A percentile compares a stretch with the other conserved stretches of the same genome.
These are phyloP conservation scores for Neomicropteryx cornuta DNA, from an alignment of 1,140 invertebrate species.

Conservation along the genomic window DNA sequence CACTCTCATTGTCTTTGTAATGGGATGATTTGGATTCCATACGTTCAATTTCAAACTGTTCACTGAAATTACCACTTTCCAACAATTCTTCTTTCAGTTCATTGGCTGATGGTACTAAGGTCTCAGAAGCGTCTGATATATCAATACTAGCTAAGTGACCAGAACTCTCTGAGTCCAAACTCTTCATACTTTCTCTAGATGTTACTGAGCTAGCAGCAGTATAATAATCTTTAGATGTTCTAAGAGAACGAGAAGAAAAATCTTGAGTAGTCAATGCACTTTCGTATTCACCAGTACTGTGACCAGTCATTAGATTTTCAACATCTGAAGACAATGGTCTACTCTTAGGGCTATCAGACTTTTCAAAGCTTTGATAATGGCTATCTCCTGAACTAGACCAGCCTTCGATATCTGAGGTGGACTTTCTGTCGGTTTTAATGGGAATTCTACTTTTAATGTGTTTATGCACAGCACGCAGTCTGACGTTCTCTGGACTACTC, in stretches of 20 bases:
- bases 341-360: conserved; percentile 57
- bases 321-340: conserved; percentile 79
- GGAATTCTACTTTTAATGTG: conserved; percentile 40
- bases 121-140: conserved; percentile 82
- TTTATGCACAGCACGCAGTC: conserved; percentile 35
- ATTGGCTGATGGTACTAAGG: conserved; percentile 68
- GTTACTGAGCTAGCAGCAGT: conserved; percentile 74
- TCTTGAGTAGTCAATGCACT: conserved; percentile 73
- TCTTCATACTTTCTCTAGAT: conserved; percentile 80
- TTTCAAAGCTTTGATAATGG: conserved; percentile 80
- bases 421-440: conserved; percentile 44
- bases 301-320: conserved; percentile 55
- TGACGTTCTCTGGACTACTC: conserved; percentile 32
- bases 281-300: conserved; percentile 76
- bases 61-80: conserved; percentile 37
- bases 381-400: conserved; percentile 84
- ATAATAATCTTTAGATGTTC: conserved; percentile 69
- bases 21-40: conserved; percentile 22
- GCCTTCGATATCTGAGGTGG: conserved; percentile 55
- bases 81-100: conserved; percentile 44
- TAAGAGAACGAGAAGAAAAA: conserved; percentile 52
- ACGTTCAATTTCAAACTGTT: conserved; percentile 33
- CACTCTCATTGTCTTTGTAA: conserved; percentile 27
- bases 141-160: conserved; percentile 79
- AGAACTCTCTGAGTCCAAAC: conserved; percentile 77